Evolutionary conservation across 2,113 vertebrate species (phyloP).

Genomic region (Malurus elegans): DNA sequence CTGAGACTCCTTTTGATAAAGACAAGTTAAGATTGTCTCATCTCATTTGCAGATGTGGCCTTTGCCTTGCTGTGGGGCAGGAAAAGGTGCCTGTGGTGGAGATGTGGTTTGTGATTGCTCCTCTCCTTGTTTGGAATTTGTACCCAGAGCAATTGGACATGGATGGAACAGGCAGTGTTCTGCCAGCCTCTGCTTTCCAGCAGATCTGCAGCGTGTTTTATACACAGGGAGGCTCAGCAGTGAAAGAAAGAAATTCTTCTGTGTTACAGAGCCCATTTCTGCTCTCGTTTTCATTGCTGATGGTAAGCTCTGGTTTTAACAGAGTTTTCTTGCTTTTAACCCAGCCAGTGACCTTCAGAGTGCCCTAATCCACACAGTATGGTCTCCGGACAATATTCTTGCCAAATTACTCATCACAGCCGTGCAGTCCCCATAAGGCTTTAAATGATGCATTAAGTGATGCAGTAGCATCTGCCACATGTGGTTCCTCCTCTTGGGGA

Average conservation of each 20-base stretch:
- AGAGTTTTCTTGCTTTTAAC: neutral
- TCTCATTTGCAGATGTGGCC: neutral
- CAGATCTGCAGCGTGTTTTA: neutral
- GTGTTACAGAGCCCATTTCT: neutral
- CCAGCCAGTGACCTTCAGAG: constrained; percentile 11
- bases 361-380: neutral
- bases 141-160: neutral
- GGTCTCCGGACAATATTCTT: constrained; percentile 11
- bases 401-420: neutral
- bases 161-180: neutral
- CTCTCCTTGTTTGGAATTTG: neutral
- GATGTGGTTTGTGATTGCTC: neutral
- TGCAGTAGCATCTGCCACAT: constrained; percentile 36
- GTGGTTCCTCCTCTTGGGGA: neutral
- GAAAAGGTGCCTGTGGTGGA: neutral
- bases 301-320: neutral
- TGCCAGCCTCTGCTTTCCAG: neutral
- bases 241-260: neutral
- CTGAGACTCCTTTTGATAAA: neutral
- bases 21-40: neutral
- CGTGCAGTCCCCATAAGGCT: neutral
- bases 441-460: constrained; percentile 55
- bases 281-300: neutral
- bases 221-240: neutral
- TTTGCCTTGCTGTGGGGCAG: neutral